Percentiles rank a stretch among this genome's conserved stretches.
phyloP scores from a whole-genome alignment of 2,888 invertebrate species.

The Shargacucullia verbasci region DNA sequence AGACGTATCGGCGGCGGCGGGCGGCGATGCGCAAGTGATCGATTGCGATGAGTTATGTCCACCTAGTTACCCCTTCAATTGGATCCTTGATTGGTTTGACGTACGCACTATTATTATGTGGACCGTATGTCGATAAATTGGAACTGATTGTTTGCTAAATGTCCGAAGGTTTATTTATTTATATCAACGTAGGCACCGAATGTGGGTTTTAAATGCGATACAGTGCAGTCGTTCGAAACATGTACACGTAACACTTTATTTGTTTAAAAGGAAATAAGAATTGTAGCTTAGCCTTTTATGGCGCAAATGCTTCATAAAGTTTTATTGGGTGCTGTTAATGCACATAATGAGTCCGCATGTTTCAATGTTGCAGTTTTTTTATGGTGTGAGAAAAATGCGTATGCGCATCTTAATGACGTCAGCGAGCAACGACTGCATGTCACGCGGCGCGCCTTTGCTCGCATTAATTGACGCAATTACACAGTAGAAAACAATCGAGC shows the following conservation, averaged over 20 bases:
- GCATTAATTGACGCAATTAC: conserved; percentile 86
- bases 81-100: conserved; percentile 87
- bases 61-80: conserved; percentile 88
- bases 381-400: conserved; percentile 76
- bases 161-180: conserved; percentile 62
- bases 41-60: conserved; percentile 84
- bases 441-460: conserved; percentile 76
- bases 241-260: conserved; percentile 57
- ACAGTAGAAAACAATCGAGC: conserved; percentile 82
- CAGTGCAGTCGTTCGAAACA: conserved; percentile 39
- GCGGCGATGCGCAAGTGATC: conserved; percentile 80
- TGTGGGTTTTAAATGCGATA: conserved; percentile 42
- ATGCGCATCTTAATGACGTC: conserved; percentile 80
- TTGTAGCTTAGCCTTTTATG: conserved; percentile 67
- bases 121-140: conserved; percentile 79
- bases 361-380: conserved; percentile 72
- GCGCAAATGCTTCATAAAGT: conserved; percentile 69
- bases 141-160: conserved; percentile 81
- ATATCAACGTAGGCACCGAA: conserved; percentile 24
- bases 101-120: conserved; percentile 81
- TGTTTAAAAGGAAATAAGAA: conserved; percentile 62
- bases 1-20: conserved; percentile 75
- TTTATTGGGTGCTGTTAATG: conserved; percentile 72
- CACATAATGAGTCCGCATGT: conserved; percentile 68
- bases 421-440: conserved; percentile 71